Conservation (phyloP, 2,888 invertebrate genomes). For the Bibio marci region DNA sequence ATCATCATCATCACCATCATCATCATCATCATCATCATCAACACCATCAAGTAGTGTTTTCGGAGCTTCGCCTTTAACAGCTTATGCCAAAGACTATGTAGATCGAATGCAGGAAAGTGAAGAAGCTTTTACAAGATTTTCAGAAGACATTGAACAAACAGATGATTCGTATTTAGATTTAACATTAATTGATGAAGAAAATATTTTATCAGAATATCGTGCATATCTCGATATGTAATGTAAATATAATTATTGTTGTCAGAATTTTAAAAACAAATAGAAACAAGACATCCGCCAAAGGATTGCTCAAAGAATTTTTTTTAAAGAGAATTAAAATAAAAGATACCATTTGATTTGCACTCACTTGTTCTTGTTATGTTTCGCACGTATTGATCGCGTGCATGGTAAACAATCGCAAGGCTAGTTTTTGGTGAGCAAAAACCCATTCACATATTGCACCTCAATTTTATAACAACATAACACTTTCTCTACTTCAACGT, state of each 20-base stretch:
- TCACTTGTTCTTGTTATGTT: too few relatives aligned
- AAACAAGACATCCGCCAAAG: too few relatives aligned
- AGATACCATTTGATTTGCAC: too few relatives aligned
- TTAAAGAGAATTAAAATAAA: too few relatives aligned
- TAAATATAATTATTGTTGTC: neutral
- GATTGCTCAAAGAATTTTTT: too few relatives aligned
- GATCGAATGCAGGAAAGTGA: conserved; percentile 26
- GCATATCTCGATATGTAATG: conserved; percentile 29
- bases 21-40: conserved; percentile 8
- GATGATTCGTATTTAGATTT: conserved; percentile 63
- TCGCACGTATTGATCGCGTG: too few relatives aligned
- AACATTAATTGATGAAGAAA: conserved; percentile 48
- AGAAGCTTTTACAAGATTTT: conserved; percentile 39
- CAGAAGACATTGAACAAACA: conserved; percentile 34
- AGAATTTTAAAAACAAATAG: too few relatives aligned
- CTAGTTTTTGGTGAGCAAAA: too few relatives aligned
- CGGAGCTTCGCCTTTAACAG: neutral
- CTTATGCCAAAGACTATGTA: conserved; percentile 17
- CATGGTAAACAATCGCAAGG: too few relatives aligned
- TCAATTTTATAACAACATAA: too few relatives aligned
- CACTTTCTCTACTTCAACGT: too few relatives aligned
- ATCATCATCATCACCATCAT: neutral
- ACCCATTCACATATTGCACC: too few relatives aligned
- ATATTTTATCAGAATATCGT: conserved; percentile 48
- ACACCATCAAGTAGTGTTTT: conserved; percentile 10